Base-by-base conservation (phyloP, 2,888 invertebrate species). In the Oithona nana region DNA sequence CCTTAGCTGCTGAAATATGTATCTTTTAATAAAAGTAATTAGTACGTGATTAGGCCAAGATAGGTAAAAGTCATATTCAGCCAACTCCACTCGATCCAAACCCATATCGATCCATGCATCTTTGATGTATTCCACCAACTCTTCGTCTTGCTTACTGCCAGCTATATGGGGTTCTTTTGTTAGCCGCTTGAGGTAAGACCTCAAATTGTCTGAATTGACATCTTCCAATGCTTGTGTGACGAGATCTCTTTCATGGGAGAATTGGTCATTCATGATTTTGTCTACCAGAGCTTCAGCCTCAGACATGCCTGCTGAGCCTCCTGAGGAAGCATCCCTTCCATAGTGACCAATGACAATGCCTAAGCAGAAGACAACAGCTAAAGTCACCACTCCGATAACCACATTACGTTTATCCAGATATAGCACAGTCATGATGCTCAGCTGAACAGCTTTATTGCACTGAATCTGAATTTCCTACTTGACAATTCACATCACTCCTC, bases 111-210 rank as follows among this genome's bases (percentile, higher is more conserved):
- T 60, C 65, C 65, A 66, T 20, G 59, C 60, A 50, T 64, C 64
- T 1, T 65, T 63, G 20, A 65, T 64, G 51, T 57, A 64, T 22
- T 62, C 28, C 3, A 63, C 60, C 13, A 59, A 48, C 30, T 54
- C 57, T 52, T 61, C 20, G 50, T 66, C 65, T 13, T 59, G 61
- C 6, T 49, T 30, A 6, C 64, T 63, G 1, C 65, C 66, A 11
- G 64, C 66, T 26, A 66, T 28, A 64, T 66, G 66, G 1, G 66
- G 66, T n/a, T 61, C 61, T 28, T 52, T 8, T 1, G 50, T 61
- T 4, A 61, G 61, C 16, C 28, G n/a, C 30, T 30, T n/a, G 13
- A 61, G 51, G 29, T 29, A 61, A 8, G 26, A 28, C 28, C 61
- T 20, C 22, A 57, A 22, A 8, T 57, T 57, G 2, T 57, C 31